These are phyloP conservation scores for Drosophila mauritiana DNA, from an alignment of 1,140 invertebrate species.

Conservation along the genomic window DNA sequence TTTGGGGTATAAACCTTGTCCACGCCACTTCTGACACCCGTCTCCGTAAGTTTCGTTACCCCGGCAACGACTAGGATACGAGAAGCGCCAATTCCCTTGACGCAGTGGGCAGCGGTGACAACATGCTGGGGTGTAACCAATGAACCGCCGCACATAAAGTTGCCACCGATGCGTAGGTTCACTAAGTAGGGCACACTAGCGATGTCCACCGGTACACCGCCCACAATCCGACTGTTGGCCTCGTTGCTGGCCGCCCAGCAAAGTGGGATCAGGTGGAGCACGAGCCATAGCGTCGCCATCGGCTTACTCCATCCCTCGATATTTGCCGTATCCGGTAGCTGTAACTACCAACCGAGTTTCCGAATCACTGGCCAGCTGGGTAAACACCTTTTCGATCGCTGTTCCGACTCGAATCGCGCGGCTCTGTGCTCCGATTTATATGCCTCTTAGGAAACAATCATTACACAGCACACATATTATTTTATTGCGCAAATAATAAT, in stretches of 20 bases:
- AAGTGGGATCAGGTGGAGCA: slow-evolving; percentile 5
- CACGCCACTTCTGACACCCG: slow-evolving; percentile 50
- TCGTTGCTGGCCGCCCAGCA: slow-evolving; percentile 36
- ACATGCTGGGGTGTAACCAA: slow-evolving; percentile 62
- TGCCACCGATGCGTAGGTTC: slow-evolving; percentile 54
- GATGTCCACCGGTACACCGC: slow-evolving; percentile 60
- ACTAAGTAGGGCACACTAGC: slow-evolving; percentile 66
- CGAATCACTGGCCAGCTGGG: slow-evolving; percentile 45
- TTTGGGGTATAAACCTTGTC: slow-evolving; percentile 65
- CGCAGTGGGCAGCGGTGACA: slow-evolving; percentile 71
- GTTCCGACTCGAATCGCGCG: slow-evolving; percentile 60
- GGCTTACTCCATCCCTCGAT: slow-evolving; percentile 44
- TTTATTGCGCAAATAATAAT: slow-evolving; percentile 74
- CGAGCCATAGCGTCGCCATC: slow-evolving; percentile 45
- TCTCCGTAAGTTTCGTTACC: slow-evolving; percentile 45
- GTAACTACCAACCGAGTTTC: slow-evolving; percentile 26
- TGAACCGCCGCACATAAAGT: slow-evolving; percentile 68
- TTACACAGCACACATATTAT: slow-evolving; percentile 51
- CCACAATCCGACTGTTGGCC: slow-evolving; percentile 64
- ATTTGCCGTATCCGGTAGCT: slow-evolving; percentile 12
- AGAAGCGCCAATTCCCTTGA: slow-evolving; percentile 60
- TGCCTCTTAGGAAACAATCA: slow-evolving; percentile 66
- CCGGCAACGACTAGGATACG: slow-evolving; percentile 61
- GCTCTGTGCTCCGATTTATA: slow-evolving; percentile 61
- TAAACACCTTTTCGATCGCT: slow-evolving; percentile 40